Evolutionary conservation across 1,140 invertebrate genomes (phyloP).

Genomic region (Platyscapa corneri): DNA sequence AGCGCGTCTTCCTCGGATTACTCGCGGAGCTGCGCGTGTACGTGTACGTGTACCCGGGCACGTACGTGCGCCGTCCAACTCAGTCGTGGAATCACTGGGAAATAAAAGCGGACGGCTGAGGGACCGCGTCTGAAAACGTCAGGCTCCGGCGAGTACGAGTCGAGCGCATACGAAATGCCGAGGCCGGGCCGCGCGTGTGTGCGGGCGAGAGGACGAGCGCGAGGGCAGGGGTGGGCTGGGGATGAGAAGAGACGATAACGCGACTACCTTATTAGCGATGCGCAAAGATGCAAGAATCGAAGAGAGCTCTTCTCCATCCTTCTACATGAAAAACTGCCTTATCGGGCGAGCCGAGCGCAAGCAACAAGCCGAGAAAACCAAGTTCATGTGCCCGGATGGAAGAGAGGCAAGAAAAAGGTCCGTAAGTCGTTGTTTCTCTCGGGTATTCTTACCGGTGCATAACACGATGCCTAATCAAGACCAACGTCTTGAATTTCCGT

Average conservation of each 20-base stretch:
- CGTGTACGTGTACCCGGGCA: not conserved
- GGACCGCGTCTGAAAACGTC: not conserved
- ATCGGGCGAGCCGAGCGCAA: slow-evolving; percentile 23
- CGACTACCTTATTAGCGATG: slow-evolving; percentile 60
- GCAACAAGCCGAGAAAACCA: slow-evolving; percentile 26
- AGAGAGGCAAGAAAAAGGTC: not conserved
- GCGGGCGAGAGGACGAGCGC: not conserved
- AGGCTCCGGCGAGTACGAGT: not conserved
- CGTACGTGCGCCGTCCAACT: not conserved
- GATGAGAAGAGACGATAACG: slow-evolving; percentile 53
- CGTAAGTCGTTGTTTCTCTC: slow-evolving; percentile 37
- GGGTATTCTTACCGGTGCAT: slow-evolving; percentile 42
- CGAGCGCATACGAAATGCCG: too few relatives aligned
- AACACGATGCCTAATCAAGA: slow-evolving; percentile 46
- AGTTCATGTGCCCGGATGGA: not conserved
- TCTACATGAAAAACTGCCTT: slow-evolving; percentile 43
- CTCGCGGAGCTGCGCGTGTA: not conserved
- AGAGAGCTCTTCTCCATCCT: not conserved
- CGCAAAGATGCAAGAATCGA: slow-evolving; percentile 48
- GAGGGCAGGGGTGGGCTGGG: not conserved
- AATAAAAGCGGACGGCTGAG: not conserved
- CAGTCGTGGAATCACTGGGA: not conserved
- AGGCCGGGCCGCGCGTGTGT: not conserved
- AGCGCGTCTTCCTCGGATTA: not conserved
- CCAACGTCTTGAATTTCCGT: slow-evolving; percentile 35